Percentiles rank a stretch among this genome's conserved stretches.
These are phyloP conservation scores for Pseudolaguvia tuberculata DNA, from an alignment of 2,113 vertebrate genomes.

Conservation along the genomic window DNA sequence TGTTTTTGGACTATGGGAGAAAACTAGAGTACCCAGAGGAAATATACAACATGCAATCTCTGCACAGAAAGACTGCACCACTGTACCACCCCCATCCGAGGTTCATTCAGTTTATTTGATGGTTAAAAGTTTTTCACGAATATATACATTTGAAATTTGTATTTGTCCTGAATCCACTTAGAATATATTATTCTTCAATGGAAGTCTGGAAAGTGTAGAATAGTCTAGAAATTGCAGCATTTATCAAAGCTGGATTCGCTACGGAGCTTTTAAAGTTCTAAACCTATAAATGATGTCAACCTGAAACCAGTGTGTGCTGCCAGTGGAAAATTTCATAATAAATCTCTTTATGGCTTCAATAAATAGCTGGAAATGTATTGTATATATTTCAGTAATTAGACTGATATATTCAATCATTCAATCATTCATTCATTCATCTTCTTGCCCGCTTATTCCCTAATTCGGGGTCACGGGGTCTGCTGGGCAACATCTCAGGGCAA, in stretches of 20 bases:
- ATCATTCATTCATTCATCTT: too few relatives aligned
- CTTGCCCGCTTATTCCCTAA: too few relatives aligned
- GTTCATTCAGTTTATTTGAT: neutral
- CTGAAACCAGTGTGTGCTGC: neutral
- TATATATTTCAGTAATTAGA: neutral
- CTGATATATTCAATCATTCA: too few relatives aligned
- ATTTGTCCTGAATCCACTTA: too few relatives aligned
- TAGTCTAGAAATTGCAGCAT: neutral
- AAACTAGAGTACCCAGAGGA: too few relatives aligned
- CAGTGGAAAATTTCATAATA: neutral
- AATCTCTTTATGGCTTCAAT: neutral
- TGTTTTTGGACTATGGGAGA: too few relatives aligned
- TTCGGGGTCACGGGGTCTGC: too few relatives aligned
- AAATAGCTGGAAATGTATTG: neutral
- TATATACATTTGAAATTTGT: neutral
- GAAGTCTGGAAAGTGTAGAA: neutral
- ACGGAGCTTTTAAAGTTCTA: neutral
- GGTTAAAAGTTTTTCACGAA: neutral
- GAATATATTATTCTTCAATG: neutral
- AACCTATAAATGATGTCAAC: slow-evolving; percentile 4
- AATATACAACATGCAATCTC: too few relatives aligned
- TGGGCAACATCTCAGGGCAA: too few relatives aligned
- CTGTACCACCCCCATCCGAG: too few relatives aligned
- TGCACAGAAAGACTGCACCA: too few relatives aligned
- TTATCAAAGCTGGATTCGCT: neutral